Conservation (phyloP, 2,797 vertebrate species). For the Karalla daura region DNA sequence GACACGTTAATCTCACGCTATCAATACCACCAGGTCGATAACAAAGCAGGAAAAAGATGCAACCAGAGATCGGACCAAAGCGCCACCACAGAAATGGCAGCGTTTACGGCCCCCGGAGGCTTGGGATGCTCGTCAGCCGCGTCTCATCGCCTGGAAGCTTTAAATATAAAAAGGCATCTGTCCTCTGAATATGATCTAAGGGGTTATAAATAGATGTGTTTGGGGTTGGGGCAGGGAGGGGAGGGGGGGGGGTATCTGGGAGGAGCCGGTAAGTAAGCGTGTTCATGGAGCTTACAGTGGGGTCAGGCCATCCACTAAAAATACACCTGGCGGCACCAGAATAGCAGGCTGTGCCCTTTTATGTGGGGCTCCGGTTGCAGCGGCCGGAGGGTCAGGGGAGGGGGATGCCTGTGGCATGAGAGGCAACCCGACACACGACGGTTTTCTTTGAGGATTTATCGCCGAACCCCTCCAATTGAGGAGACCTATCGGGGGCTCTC, state of each 20-base stretch:
- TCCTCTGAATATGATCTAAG: constrained; percentile 54
- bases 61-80: constrained; percentile 34
- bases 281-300: constrained; percentile 69
- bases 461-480: constrained; percentile 48
- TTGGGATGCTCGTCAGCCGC: constrained; percentile 51
- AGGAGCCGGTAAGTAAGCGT: constrained; percentile 65
- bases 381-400: constrained; percentile 37
- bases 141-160: constrained; percentile 57
- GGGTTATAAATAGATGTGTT: constrained; percentile 75
- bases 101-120: constrained; percentile 45
- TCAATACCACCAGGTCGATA: constrained; percentile 18
- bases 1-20: neutral
- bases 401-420: constrained; percentile 49
- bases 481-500: constrained; percentile 30
- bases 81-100: constrained; percentile 39
- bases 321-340: constrained; percentile 68
- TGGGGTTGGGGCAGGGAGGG: too few relatives aligned
- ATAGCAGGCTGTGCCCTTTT: constrained; percentile 78
- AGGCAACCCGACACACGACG: constrained; percentile 32
- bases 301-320: constrained; percentile 73
- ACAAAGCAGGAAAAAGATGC: constrained; percentile 6
- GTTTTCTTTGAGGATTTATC: constrained; percentile 55
- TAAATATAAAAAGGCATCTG: constrained; percentile 59
- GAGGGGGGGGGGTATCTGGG: constrained; percentile 46
- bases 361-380: constrained; percentile 60